Evolutionary conservation across 2,888 invertebrate species (phyloP), one percentile per base, ranked within the genome.

Genomic region (Sarcophaga variegata): DNA sequence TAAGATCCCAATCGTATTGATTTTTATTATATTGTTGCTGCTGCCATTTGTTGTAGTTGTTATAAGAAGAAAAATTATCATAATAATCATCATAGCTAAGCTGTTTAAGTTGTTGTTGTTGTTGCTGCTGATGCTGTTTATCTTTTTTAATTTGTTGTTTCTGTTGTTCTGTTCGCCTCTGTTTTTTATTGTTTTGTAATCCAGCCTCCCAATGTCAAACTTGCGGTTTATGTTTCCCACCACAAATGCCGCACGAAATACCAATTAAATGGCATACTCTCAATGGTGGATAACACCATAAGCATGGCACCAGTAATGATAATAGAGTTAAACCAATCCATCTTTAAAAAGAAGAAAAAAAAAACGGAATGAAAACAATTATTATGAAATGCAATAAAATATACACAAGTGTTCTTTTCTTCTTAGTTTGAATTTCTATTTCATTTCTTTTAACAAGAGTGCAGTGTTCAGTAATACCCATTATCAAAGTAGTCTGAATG

Each of bases 251-350:
- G 91, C 97, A 97, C 78, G 95, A 95, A 88, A 96, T 95, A 76
- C 97, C 97, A 90, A 97, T 96, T 94, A 96, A 95, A 94, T 98
- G 98, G 91, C 96, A 96, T 90, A 97, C 96, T 90, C 96, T 96
- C 88, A 98, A 95, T 85, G 98, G 98, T 90, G 97, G 96, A 94
- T 99, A 99, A 94, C 98, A 97, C 95, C 98, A 99, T 90, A 99
- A 95, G 94, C 99, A 99, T 89, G 99, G 99, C 91, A 98, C 97
- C 90, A 98, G 94, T 88, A 98, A 94, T 85, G 97, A 97, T 79
- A 99, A 95, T 87, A 98, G 94, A 47, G 97, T 96, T 89, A 99
- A 94, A 82, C 97, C 97, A 89, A 97, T 93, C 98, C 98, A 98
- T 71, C 96, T 83, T 22, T 63, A 62, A 72, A 25, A 37, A 3